phyloP scores from a whole-genome alignment of 2,797 vertebrate species.

The Synanceia verrucosa region DNA sequence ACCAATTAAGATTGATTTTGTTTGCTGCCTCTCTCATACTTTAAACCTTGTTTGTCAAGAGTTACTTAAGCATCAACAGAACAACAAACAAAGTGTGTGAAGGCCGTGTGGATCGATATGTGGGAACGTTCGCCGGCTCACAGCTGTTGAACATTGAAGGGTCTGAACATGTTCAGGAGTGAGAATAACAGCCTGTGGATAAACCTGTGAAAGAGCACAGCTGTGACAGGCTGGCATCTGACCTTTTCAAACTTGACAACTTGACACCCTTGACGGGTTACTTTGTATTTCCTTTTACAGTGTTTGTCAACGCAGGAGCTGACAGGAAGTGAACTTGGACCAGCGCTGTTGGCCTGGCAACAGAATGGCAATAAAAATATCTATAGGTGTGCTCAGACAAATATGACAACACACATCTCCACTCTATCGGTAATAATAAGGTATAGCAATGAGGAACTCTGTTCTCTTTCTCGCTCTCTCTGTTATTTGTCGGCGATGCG shows the following conservation, averaged over 20 bases:
- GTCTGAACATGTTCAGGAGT: background rate
- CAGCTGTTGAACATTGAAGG: slow-evolving; percentile 60
- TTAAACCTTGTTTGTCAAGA: slow-evolving; percentile 6
- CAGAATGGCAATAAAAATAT: too few relatives aligned
- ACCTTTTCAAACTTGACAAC: too few relatives aligned
- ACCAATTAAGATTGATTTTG: slow-evolving; percentile 32
- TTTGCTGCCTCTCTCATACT: background rate
- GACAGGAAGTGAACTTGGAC: too few relatives aligned
- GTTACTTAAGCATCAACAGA: slow-evolving; percentile 18
- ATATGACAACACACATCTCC: background rate
- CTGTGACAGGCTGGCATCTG: background rate
- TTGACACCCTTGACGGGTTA: too few relatives aligned
- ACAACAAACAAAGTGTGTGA: slow-evolving; percentile 21
- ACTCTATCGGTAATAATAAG: background rate
- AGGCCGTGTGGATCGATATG: slow-evolving; percentile 11
- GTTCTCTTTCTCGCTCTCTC: slow-evolving; percentile 8
- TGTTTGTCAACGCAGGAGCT: background rate
- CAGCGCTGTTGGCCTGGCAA: too few relatives aligned
- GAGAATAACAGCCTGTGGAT: background rate
- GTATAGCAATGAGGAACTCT: background rate
- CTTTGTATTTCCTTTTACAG: too few relatives aligned
- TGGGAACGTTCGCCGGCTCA: slow-evolving; percentile 35
- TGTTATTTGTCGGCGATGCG: slow-evolving; percentile 20
- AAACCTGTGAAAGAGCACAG: background rate
- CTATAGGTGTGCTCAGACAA: background rate